A percentile compares a stretch with the other conserved stretches of the same genome.
Conservation (phyloP, 2,797 vertebrate genomes). For the Leptatherina wallacei region DNA sequence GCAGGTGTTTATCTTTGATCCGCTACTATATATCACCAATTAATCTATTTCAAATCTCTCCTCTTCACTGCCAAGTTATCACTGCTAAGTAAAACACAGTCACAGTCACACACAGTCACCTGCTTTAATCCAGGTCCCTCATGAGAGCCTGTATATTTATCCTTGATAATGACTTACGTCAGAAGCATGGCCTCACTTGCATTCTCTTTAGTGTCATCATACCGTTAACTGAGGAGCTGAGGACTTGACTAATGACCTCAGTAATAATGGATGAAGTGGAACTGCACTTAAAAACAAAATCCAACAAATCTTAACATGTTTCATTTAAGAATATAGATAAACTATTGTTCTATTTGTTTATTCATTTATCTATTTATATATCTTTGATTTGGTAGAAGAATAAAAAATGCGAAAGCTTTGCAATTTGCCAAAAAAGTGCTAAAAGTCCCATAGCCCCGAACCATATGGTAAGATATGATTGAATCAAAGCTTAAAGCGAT, state of each 20-base stretch:
- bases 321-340: background rate
- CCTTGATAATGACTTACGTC: conserved; percentile 77
- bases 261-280: conserved; percentile 44
- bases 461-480: background rate
- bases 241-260: conserved; percentile 53
- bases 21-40: conserved; percentile 24
- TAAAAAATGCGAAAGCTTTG: background rate
- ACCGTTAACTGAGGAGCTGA: conserved; percentile 40
- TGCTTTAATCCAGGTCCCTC: conserved; percentile 66
- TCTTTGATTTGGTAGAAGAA: too few relatives aligned
- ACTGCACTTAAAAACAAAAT: conserved; percentile 35
- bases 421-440: background rate
- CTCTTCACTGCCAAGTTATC: conserved; percentile 49
- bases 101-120: conserved; percentile 52
- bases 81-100: conserved; percentile 65
- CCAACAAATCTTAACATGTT: background rate
- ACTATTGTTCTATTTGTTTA: too few relatives aligned
- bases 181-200: conserved; percentile 47
- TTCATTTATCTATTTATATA: too few relatives aligned
- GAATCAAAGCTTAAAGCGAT: background rate
- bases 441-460: background rate
- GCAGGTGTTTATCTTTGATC: background rate
- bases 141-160: conserved; percentile 70
- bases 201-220: conserved; percentile 53
- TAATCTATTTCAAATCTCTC: conserved; percentile 42